phyloP scores from a whole-genome alignment of 2,888 invertebrate genomes.

The Drepanosiphum platanoidis region DNA sequence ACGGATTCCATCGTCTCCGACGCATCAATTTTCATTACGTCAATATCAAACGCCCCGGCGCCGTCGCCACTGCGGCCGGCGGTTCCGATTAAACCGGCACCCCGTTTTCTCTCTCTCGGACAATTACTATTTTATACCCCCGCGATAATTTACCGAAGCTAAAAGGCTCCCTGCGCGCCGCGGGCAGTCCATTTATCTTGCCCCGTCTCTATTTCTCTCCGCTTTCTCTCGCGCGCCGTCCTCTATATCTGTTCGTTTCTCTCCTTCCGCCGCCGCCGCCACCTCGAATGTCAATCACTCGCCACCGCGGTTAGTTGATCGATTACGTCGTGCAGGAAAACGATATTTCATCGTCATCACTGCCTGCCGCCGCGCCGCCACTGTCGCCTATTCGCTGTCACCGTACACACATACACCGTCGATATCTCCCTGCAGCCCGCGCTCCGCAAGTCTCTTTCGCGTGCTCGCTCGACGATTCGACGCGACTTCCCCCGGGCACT shows the following conservation, averaged over 20 bases:
- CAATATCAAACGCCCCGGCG: constrained; percentile 40
- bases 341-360: constrained; percentile 51
- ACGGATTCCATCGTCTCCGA: neutral
- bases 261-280: neutral
- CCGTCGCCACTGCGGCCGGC: neutral
- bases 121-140: constrained; percentile 17
- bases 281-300: constrained; percentile 22
- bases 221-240: no score
- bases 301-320: constrained; percentile 27
- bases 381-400: neutral
- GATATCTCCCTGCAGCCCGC: neutral
- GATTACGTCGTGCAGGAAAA: constrained; percentile 27
- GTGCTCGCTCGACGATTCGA: neutral
- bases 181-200: constrained; percentile 36
- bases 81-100: neutral
- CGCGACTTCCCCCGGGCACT: neutral
- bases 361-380: neutral
- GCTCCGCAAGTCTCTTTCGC: neutral
- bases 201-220: neutral
- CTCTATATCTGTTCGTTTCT: neutral
- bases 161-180: constrained; percentile 18
- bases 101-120: neutral
- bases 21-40: constrained; percentile 51
- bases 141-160: constrained; percentile 28
- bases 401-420: neutral